A percentile compares a stretch with the other conserved stretches of the same genome.
Evolutionary conservation across 2,888 invertebrate genomes (phyloP).

Genomic region (Caenorhabditis sp.): DNA sequence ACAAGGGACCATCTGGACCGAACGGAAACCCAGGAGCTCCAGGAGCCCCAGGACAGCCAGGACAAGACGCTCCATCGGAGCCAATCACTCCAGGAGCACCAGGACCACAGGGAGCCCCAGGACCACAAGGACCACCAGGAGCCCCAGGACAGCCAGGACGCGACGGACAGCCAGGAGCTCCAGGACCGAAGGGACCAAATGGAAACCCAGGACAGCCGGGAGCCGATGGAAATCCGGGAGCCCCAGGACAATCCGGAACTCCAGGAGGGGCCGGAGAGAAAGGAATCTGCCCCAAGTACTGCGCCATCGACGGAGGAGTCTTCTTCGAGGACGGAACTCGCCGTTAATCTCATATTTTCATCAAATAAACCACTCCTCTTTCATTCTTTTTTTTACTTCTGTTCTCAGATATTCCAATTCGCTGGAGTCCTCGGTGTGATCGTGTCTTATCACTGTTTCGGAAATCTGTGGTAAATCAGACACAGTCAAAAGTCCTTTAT

Average conservation of each 20-base stretch:
- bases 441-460: no score
- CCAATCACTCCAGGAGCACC: conserved; percentile 69
- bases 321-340: conserved; percentile 77
- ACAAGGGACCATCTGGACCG: conserved; percentile 71
- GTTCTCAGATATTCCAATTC: no score
- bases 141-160: conserved; percentile 66
- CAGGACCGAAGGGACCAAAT: conserved; percentile 68
- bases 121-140: conserved; percentile 73
- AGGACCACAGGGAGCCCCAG: conserved; percentile 70
- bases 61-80: conserved; percentile 69
- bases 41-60: conserved; percentile 74
- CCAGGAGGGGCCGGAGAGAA: conserved; percentile 71
- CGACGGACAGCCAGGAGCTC: conserved; percentile 67
- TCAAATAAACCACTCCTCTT: conserved; percentile 31
- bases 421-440: no score
- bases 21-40: conserved; percentile 71
- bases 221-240: conserved; percentile 66
- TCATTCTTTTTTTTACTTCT: background rate
- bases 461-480: no score
- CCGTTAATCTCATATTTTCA: conserved; percentile 30
- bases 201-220: conserved; percentile 66
- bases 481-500: no score
- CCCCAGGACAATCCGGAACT: conserved; percentile 57
- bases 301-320: conserved; percentile 77
- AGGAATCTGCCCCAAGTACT: conserved; percentile 78